Percentiles rank a stretch among this genome's conserved stretches.
phyloP scores from a whole-genome alignment of 2,113 vertebrate genomes.

The Cephalopholis sonnerati region DNA sequence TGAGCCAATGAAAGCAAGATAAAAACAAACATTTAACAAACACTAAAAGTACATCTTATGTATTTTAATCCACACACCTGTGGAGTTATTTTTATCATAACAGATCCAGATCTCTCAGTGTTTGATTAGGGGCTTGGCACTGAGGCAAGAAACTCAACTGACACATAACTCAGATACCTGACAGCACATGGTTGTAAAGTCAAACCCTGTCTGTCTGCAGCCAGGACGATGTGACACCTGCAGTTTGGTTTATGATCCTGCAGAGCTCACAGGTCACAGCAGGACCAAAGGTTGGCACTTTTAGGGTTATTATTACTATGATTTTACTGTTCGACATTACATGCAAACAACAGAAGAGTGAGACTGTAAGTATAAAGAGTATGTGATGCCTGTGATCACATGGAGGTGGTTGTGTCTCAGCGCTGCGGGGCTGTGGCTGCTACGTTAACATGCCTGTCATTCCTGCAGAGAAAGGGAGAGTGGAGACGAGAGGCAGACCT shows the following conservation, averaged over 20 bases:
- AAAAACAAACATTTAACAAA: not conserved
- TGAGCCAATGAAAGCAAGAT: too few species aligned
- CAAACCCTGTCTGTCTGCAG: conserved; percentile 8
- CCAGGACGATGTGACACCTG: not conserved
- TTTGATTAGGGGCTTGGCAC: not conserved
- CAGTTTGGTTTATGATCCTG: conserved; percentile 4
- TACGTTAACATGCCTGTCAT: conserved; percentile 60
- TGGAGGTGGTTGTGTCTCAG: conserved; percentile 38
- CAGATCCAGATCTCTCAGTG: not conserved
- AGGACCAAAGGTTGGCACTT: not conserved
- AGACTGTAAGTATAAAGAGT: not conserved
- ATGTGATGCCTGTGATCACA: not conserved
- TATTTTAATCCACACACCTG: not conserved
- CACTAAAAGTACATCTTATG: not conserved
- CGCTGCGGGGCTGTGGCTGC: conserved; percentile 38
- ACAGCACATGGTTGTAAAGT: not conserved
- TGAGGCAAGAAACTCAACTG: not conserved
- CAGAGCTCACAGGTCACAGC: conserved; percentile 17
- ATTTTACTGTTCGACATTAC: too few species aligned
- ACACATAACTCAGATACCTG: not conserved
- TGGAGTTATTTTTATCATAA: not conserved
- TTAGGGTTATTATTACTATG: not conserved
- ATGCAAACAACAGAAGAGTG: not conserved
- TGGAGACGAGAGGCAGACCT: not conserved
- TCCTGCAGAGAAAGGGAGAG: conserved; percentile 47